These are phyloP conservation scores for Aporophyla nigra DNA, from an alignment of 2,888 invertebrate species.

Conservation along the genomic window DNA sequence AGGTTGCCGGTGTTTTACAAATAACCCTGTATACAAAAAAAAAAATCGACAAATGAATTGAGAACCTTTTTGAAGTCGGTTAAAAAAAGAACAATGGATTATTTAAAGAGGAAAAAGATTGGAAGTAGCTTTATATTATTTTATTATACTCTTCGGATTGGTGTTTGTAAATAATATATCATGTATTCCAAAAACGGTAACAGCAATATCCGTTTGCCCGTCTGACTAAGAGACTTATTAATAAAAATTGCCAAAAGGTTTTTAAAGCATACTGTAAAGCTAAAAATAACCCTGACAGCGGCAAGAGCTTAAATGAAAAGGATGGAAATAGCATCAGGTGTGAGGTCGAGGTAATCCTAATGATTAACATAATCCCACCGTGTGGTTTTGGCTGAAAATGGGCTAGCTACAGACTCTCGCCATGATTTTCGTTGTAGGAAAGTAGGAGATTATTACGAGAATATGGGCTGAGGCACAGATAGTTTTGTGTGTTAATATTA, in stretches of 20 bases:
- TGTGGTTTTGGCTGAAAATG: slow-evolving; percentile 7
- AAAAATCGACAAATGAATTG: no score
- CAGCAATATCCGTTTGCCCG: background rate
- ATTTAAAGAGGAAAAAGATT: background rate
- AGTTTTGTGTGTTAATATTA: background rate
- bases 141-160: background rate
- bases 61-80: no score
- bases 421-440: background rate
- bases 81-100: background rate
- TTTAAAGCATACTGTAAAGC: slow-evolving; percentile 9
- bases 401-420: background rate
- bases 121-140: background rate
- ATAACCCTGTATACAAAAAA: no score
- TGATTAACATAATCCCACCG: slow-evolving; percentile 46
- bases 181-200: background rate
- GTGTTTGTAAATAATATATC: background rate
- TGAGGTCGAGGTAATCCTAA: slow-evolving; percentile 42
- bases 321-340: slow-evolving; percentile 39
- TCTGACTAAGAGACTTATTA: background rate
- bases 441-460: background rate
- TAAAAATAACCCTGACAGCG: slow-evolving; percentile 16
- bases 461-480: background rate
- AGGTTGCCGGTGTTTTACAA: no score
- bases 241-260: slow-evolving; percentile 8
- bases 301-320: slow-evolving; percentile 27